phyloP scores from a whole-genome alignment of 2,797 vertebrate species.

The Melanotaenia trifasciata region DNA sequence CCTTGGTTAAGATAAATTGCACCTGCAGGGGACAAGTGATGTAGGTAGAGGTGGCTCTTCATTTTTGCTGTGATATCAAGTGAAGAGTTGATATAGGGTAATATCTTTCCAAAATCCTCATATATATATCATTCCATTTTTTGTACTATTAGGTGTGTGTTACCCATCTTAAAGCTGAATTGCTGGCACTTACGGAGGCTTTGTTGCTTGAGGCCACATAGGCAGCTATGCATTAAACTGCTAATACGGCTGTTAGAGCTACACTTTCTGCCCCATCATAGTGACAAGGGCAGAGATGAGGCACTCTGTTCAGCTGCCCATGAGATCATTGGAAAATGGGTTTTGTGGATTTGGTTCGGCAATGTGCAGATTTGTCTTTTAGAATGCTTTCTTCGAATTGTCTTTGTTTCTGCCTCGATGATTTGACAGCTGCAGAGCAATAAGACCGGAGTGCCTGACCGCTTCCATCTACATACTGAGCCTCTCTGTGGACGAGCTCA shows the following conservation, averaged over 20 bases:
- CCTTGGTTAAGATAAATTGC: constrained; percentile 61
- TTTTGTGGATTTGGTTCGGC: constrained; percentile 49
- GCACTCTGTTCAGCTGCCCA: constrained; percentile 53
- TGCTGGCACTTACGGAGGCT: constrained; percentile 33
- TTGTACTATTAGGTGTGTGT: neutral
- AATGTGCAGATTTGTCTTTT: constrained; percentile 52
- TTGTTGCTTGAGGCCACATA: constrained; percentile 54
- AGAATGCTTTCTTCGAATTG: constrained; percentile 55
- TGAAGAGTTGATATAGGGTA: constrained; percentile 9
- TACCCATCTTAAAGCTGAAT: constrained; percentile 17
- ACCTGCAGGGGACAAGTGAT: constrained; percentile 30
- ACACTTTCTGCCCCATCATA: constrained; percentile 67
- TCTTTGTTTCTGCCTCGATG: constrained; percentile 51
- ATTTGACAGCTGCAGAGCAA: constrained; percentile 65
- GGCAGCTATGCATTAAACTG: constrained; percentile 72
- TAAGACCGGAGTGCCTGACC: constrained; percentile 39
- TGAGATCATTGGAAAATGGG: constrained; percentile 67
- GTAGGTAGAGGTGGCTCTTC: constrained; percentile 23
- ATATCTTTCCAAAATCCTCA: neutral
- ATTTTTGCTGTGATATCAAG: constrained; percentile 42
- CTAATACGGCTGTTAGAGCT: constrained; percentile 65
- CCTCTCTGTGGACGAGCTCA: constrained; percentile 27
- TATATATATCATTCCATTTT: constrained; percentile 10
- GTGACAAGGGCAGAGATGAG: constrained; percentile 66
- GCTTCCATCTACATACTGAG: constrained; percentile 34